A percentile compares a stretch with the other conserved stretches of the same genome.
phyloP scores from a whole-genome alignment of 2,888 invertebrate species.

The Campopleginae sp. region DNA sequence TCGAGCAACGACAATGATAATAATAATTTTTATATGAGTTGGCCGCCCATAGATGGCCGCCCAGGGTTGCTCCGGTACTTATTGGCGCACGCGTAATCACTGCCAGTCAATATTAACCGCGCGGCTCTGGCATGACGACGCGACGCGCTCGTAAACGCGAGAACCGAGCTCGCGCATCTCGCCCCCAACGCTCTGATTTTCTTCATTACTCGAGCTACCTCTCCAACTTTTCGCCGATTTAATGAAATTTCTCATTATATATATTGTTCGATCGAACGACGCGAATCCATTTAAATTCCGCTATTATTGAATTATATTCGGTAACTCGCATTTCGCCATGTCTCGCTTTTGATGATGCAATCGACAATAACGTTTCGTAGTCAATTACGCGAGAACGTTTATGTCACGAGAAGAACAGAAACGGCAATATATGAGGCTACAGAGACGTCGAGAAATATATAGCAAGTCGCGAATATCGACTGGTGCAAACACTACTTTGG shows the following conservation, averaged over 20 bases:
- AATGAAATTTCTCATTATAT: too few species aligned
- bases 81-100: conserved; percentile 83
- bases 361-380: conserved; percentile 78
- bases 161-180: conserved; percentile 35
- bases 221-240: too few species aligned
- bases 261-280: too few species aligned
- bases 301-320: conserved; percentile 14
- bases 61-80: conserved; percentile 70
- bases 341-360: conserved; percentile 71
- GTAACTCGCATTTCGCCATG: conserved; percentile 61
- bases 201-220: not conserved
- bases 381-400: conserved; percentile 80
- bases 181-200: not conserved
- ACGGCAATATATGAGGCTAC: conserved; percentile 61
- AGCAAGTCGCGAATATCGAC: conserved; percentile 7
- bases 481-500: too few species aligned
- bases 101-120: conserved; percentile 82
- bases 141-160: conserved; percentile 29
- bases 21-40: conserved; percentile 14
- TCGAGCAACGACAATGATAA: not conserved
- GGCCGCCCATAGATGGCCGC: not conserved
- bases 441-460: conserved; percentile 55
- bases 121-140: conserved; percentile 63
- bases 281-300: too few species aligned
- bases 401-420: conserved; percentile 43